Conservation (phyloP, 2,113 vertebrate species). For the Synchiropus splendidus region DNA sequence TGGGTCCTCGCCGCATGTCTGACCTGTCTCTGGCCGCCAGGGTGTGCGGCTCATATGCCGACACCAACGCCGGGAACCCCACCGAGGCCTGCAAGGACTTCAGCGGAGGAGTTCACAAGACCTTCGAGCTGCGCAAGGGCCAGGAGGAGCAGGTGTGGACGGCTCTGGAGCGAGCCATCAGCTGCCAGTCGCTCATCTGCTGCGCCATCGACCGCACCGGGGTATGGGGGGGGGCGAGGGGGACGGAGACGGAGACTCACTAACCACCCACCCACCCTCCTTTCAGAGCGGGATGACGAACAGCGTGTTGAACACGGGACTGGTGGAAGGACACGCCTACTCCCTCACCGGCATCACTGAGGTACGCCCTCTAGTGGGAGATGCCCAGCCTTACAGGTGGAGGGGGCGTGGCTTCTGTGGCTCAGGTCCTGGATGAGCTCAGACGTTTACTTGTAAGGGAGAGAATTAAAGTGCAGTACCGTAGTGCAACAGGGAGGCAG, state of each 20-base stretch:
- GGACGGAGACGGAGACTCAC: no score
- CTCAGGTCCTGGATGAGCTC: no score
- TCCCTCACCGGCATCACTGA: conserved; percentile 31
- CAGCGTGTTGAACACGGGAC: conserved; percentile 2
- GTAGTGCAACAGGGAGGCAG: no score
- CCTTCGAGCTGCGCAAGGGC: neutral
- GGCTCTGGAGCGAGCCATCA: conserved; percentile 4
- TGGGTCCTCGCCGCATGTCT: no score
- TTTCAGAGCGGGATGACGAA: conserved; percentile 11
- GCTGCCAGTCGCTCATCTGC: conserved; percentile 31
- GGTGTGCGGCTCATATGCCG: conserved; percentile 28
- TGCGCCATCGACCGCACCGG: conserved; percentile 4
- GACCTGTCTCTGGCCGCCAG: conserved; percentile 8
- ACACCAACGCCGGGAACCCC: conserved; percentile 14
- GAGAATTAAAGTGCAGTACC: no score
- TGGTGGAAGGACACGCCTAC: conserved; percentile 32
- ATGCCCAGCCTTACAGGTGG: no score
- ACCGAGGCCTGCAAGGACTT: conserved; percentile 41
- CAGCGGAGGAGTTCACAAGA: conserved; percentile 28
- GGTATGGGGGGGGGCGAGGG: neutral
- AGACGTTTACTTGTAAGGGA: no score
- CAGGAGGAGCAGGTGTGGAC: conserved; percentile 15
- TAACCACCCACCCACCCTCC: neutral
- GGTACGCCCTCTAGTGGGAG: no score
- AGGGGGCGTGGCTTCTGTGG: no score